A percentile compares a stretch with the other conserved stretches of the same genome.
phyloP scores from a whole-genome alignment of 2,888 invertebrate genomes.

The Limnephilus lunatus region DNA sequence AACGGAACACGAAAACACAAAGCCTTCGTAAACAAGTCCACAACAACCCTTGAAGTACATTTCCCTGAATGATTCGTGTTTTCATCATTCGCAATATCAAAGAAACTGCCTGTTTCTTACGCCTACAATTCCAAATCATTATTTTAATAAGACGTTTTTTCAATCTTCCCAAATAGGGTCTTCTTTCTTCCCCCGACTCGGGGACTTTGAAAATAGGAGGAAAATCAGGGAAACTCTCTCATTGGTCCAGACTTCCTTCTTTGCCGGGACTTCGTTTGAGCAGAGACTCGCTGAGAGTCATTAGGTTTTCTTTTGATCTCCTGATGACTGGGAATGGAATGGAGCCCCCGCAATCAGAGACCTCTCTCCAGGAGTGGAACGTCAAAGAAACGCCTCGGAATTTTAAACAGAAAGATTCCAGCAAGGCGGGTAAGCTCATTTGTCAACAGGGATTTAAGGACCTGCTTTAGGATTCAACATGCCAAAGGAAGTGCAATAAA shows the following conservation, averaged over 20 bases:
- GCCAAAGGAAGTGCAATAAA: neutral
- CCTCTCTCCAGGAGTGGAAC: constrained; percentile 48
- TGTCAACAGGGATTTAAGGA: constrained; percentile 38
- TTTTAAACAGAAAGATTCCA: constrained; percentile 47
- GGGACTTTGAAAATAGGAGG: neutral
- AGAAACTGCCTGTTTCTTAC: constrained; percentile 39
- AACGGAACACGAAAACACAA: constrained; percentile 29
- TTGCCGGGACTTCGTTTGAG: constrained; percentile 42
- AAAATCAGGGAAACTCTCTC: constrained; percentile 22
- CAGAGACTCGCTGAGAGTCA: constrained; percentile 55
- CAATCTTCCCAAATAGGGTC: constrained; percentile 58
- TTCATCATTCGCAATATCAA: constrained; percentile 47
- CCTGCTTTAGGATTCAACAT: neutral
- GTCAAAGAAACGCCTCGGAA: constrained; percentile 17
- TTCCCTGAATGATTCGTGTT: neutral
- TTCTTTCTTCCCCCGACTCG: neutral
- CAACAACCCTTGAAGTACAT: neutral
- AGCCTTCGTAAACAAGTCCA: neutral
- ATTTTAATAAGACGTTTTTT: constrained; percentile 63
- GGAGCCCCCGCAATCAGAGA: constrained; percentile 53
- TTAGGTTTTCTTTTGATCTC: constrained; percentile 65
- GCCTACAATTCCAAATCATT: neutral
- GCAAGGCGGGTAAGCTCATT: constrained; percentile 54
- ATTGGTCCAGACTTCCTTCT: constrained; percentile 46
- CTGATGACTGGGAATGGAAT: constrained; percentile 37